Conservation (phyloP, 2,113 vertebrate species). For the Hipposideros armiger region DNA sequence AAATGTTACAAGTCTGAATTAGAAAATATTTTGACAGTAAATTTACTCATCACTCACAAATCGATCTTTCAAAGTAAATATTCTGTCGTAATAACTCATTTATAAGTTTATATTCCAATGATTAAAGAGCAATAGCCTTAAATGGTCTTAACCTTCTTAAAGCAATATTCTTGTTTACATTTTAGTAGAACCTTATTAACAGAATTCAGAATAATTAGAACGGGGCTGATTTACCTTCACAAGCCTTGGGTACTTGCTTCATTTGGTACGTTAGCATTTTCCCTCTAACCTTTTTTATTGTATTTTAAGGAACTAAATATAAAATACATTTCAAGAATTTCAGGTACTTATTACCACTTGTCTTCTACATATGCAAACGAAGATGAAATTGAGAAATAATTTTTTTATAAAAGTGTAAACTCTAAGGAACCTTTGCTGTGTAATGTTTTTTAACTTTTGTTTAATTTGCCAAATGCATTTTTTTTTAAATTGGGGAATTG, state of each 20-base stretch:
- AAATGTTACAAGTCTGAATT: background rate
- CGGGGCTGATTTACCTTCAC: background rate
- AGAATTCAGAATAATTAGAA: constrained; percentile 18
- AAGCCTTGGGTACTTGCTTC: background rate
- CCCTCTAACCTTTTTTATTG: background rate
- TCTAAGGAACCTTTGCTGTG: background rate
- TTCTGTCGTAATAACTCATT: background rate
- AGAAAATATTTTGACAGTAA: background rate
- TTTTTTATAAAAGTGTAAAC: background rate
- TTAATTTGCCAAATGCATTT: background rate
- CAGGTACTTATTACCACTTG: background rate
- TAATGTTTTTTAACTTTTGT: constrained; percentile 7
- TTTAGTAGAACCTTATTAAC: constrained; percentile 14
- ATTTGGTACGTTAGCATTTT: background rate
- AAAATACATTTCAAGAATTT: background rate
- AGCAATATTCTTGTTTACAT: background rate
- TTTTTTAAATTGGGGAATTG: too few species aligned
- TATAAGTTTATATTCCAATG: background rate
- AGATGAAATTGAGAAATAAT: background rate
- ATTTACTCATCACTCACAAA: background rate
- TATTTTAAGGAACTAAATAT: background rate
- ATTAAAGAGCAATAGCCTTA: background rate
- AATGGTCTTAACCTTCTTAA: background rate
- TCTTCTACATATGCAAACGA: background rate
- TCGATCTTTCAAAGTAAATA: constrained; percentile 23